phyloP scores from a whole-genome alignment of 2,797 vertebrate genomes.

The Odontamblyopus rebecca region DNA sequence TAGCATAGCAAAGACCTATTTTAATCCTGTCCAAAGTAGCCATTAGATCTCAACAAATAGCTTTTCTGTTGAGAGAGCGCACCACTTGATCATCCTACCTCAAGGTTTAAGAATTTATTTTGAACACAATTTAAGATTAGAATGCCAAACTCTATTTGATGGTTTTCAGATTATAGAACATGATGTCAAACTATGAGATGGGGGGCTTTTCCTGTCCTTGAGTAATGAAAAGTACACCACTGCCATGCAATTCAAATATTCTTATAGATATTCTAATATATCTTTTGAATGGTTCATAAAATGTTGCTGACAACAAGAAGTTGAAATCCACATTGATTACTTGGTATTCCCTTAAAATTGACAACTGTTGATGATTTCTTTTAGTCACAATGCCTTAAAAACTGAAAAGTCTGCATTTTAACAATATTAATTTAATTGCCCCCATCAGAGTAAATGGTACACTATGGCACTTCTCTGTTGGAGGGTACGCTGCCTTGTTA shows the following conservation, averaged over 20 bases:
- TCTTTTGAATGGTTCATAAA: neutral
- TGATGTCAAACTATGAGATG: neutral
- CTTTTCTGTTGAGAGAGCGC: slow-evolving; percentile 24
- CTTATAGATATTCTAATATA: neutral
- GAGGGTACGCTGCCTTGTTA: too few species aligned
- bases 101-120: slow-evolving; percentile 46
- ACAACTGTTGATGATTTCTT: neutral
- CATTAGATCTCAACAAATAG: slow-evolving; percentile 49
- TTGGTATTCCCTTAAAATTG: neutral
- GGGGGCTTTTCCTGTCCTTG: neutral
- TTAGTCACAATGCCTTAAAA: neutral
- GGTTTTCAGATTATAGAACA: neutral
- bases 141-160: neutral
- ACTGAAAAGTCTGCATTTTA: neutral
- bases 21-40: slow-evolving; percentile 49
- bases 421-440: neutral
- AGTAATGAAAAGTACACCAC: neutral
- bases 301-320: neutral
- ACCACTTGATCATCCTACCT: slow-evolving; percentile 56
- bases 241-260: neutral
- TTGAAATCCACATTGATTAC: neutral
- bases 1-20: slow-evolving; percentile 17
- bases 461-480: too few species aligned
- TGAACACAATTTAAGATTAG: slow-evolving; percentile 26
- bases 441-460: too few species aligned